These are phyloP conservation scores for Urocyon cinereoargenteus DNA, from an alignment of 2,797 vertebrate species.

Conservation along the genomic window DNA sequence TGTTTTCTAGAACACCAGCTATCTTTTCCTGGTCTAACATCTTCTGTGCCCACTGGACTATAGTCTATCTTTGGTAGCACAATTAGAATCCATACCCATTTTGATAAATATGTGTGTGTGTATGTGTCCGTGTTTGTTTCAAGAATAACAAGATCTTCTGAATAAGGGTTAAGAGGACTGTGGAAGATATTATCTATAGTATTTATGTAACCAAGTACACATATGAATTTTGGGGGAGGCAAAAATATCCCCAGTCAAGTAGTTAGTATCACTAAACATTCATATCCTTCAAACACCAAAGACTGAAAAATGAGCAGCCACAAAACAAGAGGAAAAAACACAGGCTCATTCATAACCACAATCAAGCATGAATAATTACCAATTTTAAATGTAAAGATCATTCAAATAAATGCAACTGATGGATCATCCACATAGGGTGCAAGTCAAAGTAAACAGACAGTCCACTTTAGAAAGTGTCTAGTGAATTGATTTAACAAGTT, in stretches of 20 bases:
- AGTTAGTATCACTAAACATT: slow-evolving; percentile 69
- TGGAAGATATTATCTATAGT: slow-evolving; percentile 65
- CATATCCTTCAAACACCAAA: slow-evolving; percentile 70
- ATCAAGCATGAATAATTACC: slow-evolving; percentile 89
- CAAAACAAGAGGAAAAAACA: slow-evolving; percentile 74
- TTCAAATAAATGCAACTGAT: slow-evolving; percentile 90
- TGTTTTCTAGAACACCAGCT: slow-evolving; percentile 73
- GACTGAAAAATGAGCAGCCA: slow-evolving; percentile 74
- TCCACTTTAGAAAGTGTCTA: slow-evolving; percentile 95
- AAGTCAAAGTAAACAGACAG: slow-evolving; percentile 92
- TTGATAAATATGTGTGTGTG: slow-evolving; percentile 83
- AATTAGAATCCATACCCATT: slow-evolving; percentile 81
- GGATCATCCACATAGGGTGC: slow-evolving; percentile 89
- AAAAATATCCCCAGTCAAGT: slow-evolving; percentile 75
- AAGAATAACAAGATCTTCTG: slow-evolving; percentile 35
- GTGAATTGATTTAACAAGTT: slow-evolving; percentile 97
- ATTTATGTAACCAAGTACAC: slow-evolving; percentile 77
- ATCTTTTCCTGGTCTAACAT: slow-evolving; percentile 76
- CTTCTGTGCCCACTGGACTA: slow-evolving; percentile 79
- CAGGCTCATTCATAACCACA: slow-evolving; percentile 83
- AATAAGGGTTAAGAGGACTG: not conserved
- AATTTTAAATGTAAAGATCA: slow-evolving; percentile 91
- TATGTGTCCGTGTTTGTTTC: not conserved
- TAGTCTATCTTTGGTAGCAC: slow-evolving; percentile 83
- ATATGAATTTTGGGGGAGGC: slow-evolving; percentile 79